Evolutionary conservation across 2,797 vertebrate genomes (phyloP), one percentile per base, ranked within the genome.

Genomic region (Distichodus sexfasciatus): DNA sequence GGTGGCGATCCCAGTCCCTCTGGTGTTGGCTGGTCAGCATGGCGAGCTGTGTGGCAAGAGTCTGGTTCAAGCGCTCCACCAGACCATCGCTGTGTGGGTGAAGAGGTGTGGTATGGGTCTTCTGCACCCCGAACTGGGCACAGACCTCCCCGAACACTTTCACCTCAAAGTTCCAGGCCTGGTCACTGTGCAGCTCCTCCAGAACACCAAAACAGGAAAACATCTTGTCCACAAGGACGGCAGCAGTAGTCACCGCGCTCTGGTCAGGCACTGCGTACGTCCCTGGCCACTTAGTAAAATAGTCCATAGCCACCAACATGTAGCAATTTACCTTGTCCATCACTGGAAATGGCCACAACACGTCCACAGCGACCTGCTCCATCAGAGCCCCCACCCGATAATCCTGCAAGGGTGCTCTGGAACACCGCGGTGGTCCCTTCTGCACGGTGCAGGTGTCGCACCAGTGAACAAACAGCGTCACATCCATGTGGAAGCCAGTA

Each of bases 261-360:
- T 62, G 58, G 23, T 61, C 21, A 15, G 29, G 17, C 9, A 26
- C 38, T 17, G 19, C 11, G 17, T 35, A 57, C 9, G 29, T 31
- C 54, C 59, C 41, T 9, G 43, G 48, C 41, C 66, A 68, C 54
- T 67, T 67, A 2, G 24, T 43, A 28, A 59, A 59, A 14, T 48
- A 60, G 21, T 69, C 54, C 66, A 48, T 68, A 21, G 19, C 40
- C 36, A 58, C 19, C 11, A 28, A 41, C 47, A 29, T 10, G 40
- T 19, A 2, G 38, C 29, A 36, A 26, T 41, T 28, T 12, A 9
- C 6, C 28, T 67, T 9, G 17, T 2, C 6, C 10, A 7, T 8
- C 38, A 31, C 17, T n/a, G 31, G 31, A 58, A 21, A 24, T 8
- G 54, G 17, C 4, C 43, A 15, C 43, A 46, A 17, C 15, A 46